These are phyloP conservation scores for Melipona quadrifasciata DNA, from an alignment of 1,140 invertebrate species.

Conservation along the genomic window DNA sequence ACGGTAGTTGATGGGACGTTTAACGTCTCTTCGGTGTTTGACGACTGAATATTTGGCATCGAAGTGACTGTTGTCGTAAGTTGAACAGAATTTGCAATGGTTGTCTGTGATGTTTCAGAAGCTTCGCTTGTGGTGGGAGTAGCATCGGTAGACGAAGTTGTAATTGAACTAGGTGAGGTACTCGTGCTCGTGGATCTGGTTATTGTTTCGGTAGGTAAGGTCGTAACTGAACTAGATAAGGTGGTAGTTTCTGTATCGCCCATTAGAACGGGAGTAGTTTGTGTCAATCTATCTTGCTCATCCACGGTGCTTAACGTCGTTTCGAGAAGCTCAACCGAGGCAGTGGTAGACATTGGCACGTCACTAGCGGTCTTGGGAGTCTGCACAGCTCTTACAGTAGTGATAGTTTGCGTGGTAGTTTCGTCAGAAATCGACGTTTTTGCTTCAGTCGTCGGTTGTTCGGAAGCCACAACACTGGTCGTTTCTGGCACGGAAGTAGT, in stretches of 20 bases:
- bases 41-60: background rate
- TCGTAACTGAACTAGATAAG: background rate
- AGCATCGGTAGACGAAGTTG: background rate
- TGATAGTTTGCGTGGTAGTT: background rate
- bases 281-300: conserved; percentile 26
- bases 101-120: background rate
- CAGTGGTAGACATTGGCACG: conserved; percentile 1
- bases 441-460: conserved; percentile 12
- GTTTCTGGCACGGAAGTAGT: conserved; percentile 24
- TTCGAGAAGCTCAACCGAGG: background rate
- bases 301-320: conserved; percentile 17
- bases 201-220: background rate
- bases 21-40: background rate
- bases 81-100: background rate
- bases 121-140: background rate
- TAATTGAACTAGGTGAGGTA: background rate
- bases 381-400: background rate
- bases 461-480: background rate
- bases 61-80: background rate
- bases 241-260: background rate
- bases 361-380: background rate
- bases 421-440: background rate
- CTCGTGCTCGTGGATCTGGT: background rate
- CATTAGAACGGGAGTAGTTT: conserved; percentile 3
- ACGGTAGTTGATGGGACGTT: background rate